Evolutionary conservation across 2,797 vertebrate genomes (phyloP).

Genomic region (Urosaurus nigricauda): DNA sequence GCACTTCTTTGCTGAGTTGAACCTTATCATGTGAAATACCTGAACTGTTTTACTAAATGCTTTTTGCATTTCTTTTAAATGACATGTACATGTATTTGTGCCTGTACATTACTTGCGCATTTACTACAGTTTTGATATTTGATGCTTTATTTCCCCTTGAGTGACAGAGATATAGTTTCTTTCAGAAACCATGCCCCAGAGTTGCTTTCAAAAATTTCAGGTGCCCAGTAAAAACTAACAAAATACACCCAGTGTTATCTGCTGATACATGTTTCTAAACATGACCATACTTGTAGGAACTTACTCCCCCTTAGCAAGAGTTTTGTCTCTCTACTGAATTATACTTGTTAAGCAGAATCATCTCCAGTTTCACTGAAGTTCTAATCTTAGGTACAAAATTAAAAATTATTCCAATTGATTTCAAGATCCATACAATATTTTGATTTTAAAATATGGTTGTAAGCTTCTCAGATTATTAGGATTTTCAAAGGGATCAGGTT

Average conservation of each 20-base stretch:
- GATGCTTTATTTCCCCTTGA: constrained; percentile 57
- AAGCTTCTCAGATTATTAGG: neutral
- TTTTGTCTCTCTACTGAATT: neutral
- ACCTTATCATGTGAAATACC: constrained; percentile 53
- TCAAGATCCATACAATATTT: neutral
- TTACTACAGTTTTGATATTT: constrained; percentile 53
- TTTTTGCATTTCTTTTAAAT: constrained; percentile 67
- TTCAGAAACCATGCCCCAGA: constrained; percentile 40
- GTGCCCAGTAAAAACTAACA: neutral
- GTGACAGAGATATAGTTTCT: constrained; percentile 50
- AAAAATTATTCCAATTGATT: neutral
- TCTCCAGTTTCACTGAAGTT: neutral
- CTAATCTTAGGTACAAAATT: neutral
- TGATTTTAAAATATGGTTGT: neutral
- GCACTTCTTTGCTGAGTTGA: constrained; percentile 58
- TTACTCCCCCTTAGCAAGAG: neutral
- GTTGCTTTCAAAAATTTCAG: neutral
- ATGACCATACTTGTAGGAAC: neutral
- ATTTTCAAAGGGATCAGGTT: neutral
- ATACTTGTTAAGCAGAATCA: accelerated
- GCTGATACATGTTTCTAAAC: constrained; percentile 10
- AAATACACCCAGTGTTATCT: neutral
- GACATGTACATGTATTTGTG: constrained; percentile 61
- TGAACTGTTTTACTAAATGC: constrained; percentile 57
- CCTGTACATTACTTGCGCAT: constrained; percentile 56